Evolutionary conservation across 2,797 vertebrate genomes (phyloP).

Genomic region (Bovichtus diacanthus): DNA sequence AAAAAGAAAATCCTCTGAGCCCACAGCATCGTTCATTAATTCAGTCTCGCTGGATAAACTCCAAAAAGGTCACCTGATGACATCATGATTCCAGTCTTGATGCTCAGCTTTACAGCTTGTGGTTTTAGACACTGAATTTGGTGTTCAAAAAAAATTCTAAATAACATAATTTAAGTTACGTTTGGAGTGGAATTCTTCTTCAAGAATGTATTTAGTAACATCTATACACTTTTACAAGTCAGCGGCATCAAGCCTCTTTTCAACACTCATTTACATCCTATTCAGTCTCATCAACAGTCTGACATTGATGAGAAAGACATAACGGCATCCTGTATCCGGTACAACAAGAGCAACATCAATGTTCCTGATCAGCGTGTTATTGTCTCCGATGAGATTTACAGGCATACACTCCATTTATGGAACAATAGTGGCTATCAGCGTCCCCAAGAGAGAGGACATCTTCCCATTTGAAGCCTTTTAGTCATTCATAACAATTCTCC

Average conservation of each 20-base stretch:
- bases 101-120: slow-evolving; percentile 18
- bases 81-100: slow-evolving; percentile 40
- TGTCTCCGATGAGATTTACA: slow-evolving; percentile 28
- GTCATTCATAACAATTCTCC: slow-evolving; percentile 1
- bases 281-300: slow-evolving; percentile 25
- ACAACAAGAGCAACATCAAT: slow-evolving; percentile 1
- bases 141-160: slow-evolving; percentile 24
- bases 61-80: slow-evolving; percentile 67
- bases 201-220: not conserved
- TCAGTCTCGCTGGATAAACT: slow-evolving; percentile 45
- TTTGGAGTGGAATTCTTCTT: not conserved
- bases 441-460: slow-evolving; percentile 10
- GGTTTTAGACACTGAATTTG: slow-evolving; percentile 11
- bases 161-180: not conserved
- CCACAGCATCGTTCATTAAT: slow-evolving; percentile 50
- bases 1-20: slow-evolving; percentile 51
- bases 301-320: slow-evolving; percentile 17
- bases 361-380: slow-evolving; percentile 18
- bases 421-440: slow-evolving; percentile 20
- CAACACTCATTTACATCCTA: not conserved
- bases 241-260: not conserved
- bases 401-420: not conserved
- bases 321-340: not conserved
- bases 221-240: not conserved
- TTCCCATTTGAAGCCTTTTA: not conserved